Conservation (phyloP, 2,113 vertebrate genomes). For the Gallinago media region DNA sequence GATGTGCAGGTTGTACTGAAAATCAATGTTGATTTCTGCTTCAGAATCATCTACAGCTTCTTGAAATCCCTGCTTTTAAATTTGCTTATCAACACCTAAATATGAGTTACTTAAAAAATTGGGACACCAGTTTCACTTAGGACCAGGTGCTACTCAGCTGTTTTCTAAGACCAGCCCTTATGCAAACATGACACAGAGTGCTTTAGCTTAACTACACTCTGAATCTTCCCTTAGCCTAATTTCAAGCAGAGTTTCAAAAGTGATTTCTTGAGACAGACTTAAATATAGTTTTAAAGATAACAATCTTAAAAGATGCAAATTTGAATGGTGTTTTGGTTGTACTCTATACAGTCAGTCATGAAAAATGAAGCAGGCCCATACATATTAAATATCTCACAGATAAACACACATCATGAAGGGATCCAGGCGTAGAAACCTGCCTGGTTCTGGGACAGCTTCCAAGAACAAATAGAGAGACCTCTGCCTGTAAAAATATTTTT, state of each 20-base stretch:
- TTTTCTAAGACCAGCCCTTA: not conserved
- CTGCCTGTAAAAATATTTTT: not conserved
- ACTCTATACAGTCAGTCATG: not conserved
- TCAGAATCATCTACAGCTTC: not conserved
- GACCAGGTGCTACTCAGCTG: not conserved
- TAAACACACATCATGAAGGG: not conserved
- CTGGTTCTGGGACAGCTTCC: slow-evolving; percentile 5
- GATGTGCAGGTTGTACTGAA: not conserved
- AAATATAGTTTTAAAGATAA: not conserved
- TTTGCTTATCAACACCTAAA: not conserved
- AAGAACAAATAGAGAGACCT: not conserved
- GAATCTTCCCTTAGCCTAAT: not conserved
- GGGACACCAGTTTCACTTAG: not conserved
- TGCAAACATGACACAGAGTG: not conserved
- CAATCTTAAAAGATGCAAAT: not conserved
- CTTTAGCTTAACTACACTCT: not conserved
- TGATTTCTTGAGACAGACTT: not conserved
- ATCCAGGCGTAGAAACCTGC: not conserved
- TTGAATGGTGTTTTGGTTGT: not conserved
- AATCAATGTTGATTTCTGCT: not conserved
- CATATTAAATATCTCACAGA: not conserved
- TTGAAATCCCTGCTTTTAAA: not conserved
- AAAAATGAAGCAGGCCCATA: not conserved
- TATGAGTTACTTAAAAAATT: not conserved
- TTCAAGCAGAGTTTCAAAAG: not conserved